Conservation (phyloP, 2,113 vertebrate genomes). For the Zapus hudsonius region DNA sequence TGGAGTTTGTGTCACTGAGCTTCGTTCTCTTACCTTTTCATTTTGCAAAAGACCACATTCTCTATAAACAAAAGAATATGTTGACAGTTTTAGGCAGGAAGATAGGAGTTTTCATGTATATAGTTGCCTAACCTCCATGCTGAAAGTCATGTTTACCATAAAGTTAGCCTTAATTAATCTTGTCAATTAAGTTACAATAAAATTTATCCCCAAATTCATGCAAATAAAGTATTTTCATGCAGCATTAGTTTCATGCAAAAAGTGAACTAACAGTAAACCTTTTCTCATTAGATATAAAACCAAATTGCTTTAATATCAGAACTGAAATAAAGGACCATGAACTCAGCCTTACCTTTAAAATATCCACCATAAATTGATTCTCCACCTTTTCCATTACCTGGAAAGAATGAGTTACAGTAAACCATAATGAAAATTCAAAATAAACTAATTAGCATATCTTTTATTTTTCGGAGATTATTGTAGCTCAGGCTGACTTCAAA, state of each 20-base stretch:
- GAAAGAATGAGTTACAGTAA: constrained; percentile 52
- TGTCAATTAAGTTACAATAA: constrained; percentile 85
- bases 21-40: constrained; percentile 99
- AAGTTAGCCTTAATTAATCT: constrained; percentile 89
- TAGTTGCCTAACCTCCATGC: constrained; percentile 99
- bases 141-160: constrained; percentile 92
- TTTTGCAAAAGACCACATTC: constrained; percentile 99
- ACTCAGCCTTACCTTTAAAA: constrained; percentile 95
- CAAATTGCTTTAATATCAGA: constrained; percentile 83
- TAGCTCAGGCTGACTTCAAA: not conserved
- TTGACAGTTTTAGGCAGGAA: constrained; percentile 99
- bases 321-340: constrained; percentile 77
- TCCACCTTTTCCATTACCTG: constrained; percentile 98
- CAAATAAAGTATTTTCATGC: constrained; percentile 90
- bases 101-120: constrained; percentile 97
- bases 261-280: constrained; percentile 86
- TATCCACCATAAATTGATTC: constrained; percentile 99
- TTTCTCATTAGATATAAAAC: constrained; percentile 83
- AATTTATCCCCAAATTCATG: constrained; percentile 86
- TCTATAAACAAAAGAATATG: constrained; percentile 99
- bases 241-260: constrained; percentile 91
- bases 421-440: constrained; percentile 32
- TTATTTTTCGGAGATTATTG: not conserved
- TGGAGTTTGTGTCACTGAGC: constrained; percentile 97
- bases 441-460: not conserved